Evolutionary conservation across 92 coral and sea anemone genomes (phyloP), one percentile per base, ranked within the genome.

Genomic region (Umimayanthus kanabou): DNA sequence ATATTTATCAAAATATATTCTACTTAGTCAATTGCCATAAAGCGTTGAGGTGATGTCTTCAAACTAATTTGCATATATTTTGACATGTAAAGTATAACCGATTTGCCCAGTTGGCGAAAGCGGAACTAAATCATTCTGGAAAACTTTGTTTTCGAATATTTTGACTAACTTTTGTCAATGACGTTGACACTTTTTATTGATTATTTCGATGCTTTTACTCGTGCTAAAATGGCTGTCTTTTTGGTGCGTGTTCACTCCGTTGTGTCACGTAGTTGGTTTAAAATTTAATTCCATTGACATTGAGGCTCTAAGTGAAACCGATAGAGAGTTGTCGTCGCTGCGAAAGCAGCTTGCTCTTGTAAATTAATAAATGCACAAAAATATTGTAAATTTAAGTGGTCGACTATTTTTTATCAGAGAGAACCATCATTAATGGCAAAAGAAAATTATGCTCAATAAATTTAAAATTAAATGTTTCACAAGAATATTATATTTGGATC

Each of bases 51-150:
- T 9, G 40, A 72, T 72, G 76, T 26, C 39, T 72, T 33, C 40
- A 72, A 72, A 28, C 40, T 28, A 72, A 72, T 72, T 72, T 72
- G 18, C 65, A 78, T 78, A 75, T 39, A 13, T 22, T 77, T 39
- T 78, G 66, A 49, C 39, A 29, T n/a, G 64, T 7, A 66, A 25
- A 37, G 6, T 33, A 33, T 33, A 2, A 33, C 37, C 37, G 64
- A 2, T 77, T 78, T 78, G 39, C 25, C 29, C 64, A 45, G 16
- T 72, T 6, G 39, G 40, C 29, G 20, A 9, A 6, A 43, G 58
- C 82, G 82, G 82, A 78, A 78, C 20, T 78, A 40, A 30, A 28
- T 11, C 39, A 71, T 71, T 23, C 9, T 29, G 42, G 82, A 78
- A 78, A 9, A 78, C 37, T 22, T 50, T 43, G 20, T 45, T 29